Evolutionary conservation across 1,140 invertebrate species (phyloP).

Genomic region (Daktulosphaira vitifoliae): DNA sequence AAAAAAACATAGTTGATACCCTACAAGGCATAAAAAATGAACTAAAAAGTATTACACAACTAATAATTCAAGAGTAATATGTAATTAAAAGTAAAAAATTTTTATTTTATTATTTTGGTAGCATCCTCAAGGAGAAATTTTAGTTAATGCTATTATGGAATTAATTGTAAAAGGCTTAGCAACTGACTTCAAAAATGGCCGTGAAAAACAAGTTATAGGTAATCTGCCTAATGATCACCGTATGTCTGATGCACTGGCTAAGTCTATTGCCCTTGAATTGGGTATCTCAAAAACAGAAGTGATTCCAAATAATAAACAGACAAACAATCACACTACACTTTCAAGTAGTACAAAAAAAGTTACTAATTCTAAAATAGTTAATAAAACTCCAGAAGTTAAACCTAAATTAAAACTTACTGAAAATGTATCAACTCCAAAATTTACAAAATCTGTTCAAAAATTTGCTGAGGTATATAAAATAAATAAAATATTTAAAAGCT

Average conservation of each 20-base stretch:
- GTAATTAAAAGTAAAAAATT: no score
- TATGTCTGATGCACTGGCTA: constrained; percentile 22
- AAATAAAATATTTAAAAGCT: background rate
- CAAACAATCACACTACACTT: constrained; percentile 16
- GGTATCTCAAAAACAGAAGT: background rate
- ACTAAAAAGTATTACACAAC: no score
- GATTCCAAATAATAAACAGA: background rate
- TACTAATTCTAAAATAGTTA: background rate
- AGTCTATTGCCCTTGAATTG: constrained; percentile 5
- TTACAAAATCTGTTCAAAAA: constrained; percentile 1
- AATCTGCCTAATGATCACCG: constrained; percentile 29
- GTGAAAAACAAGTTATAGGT: constrained; percentile 26
- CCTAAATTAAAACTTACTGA: constrained; percentile 1
- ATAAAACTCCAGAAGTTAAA: constrained; percentile 9
- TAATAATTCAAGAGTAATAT: no score
- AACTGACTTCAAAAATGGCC: constrained; percentile 14
- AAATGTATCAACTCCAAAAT: background rate
- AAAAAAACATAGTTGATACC: no score
- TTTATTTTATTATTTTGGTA: background rate
- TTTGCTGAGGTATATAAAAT: constrained; percentile 16
- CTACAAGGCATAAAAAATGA: no score
- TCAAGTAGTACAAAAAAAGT: constrained; percentile 4
- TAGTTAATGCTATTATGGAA: constrained; percentile 26
- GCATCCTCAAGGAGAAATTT: constrained; percentile 23
- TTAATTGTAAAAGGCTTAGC: constrained; percentile 23